These are phyloP conservation scores for Diadophis punctatus DNA, from an alignment of 2,113 vertebrate species.

Conservation along the genomic window DNA sequence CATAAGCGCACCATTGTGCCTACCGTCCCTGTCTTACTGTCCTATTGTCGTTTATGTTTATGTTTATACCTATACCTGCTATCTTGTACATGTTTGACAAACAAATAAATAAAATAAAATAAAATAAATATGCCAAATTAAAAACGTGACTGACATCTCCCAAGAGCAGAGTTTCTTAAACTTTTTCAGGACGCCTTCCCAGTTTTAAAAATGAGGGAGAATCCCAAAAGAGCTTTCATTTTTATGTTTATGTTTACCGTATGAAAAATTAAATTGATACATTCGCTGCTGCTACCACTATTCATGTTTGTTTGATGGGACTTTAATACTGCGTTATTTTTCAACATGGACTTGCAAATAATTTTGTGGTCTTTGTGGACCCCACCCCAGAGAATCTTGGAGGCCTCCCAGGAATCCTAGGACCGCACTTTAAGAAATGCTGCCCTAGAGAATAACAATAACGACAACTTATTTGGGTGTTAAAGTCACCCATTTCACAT, in stretches of 20 bases:
- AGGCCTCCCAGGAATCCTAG: background rate
- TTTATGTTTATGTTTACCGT: background rate
- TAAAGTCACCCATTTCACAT: too few species aligned
- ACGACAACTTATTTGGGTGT: background rate
- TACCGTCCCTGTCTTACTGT: too few species aligned
- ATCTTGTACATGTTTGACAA: too few species aligned
- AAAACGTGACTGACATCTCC: background rate
- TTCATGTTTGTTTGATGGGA: background rate
- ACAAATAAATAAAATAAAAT: too few species aligned
- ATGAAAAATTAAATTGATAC: background rate
- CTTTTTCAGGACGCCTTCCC: background rate
- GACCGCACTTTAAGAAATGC: background rate
- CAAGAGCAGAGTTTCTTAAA: background rate
- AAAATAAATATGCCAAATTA: background rate
- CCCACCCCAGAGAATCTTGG: background rate
- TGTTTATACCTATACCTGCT: too few species aligned
- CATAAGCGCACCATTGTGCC: too few species aligned
- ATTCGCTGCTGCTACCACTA: background rate
- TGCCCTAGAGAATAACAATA: background rate
- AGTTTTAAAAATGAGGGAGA: background rate
- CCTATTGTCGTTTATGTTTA: too few species aligned
- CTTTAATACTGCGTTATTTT: background rate
- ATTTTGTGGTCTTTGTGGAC: background rate
- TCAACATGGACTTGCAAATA: background rate
- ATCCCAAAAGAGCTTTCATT: background rate